Evolutionary conservation across 1,140 invertebrate species (phyloP).

Genomic region (Micrasema minimum): DNA sequence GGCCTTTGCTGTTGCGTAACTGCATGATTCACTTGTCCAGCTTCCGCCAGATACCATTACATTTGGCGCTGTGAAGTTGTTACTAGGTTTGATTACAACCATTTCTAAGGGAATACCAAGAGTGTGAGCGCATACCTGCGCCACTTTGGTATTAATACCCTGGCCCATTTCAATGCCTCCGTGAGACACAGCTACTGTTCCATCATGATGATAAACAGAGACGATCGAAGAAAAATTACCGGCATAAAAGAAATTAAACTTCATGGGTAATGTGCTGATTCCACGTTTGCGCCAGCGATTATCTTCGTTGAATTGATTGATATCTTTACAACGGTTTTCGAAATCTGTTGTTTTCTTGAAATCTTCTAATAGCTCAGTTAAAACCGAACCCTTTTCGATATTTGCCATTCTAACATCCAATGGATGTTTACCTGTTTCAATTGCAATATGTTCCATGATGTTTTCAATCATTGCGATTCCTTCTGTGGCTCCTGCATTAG

Average conservation of each 20-base stretch:
- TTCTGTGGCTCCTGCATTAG: conserved; percentile 71
- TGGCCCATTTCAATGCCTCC: conserved; percentile 89
- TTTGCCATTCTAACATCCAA: conserved; percentile 74
- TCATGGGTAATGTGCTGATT: conserved; percentile 75
- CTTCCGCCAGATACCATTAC: conserved; percentile 74
- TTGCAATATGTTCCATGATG: conserved; percentile 86
- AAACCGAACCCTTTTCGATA: conserved; percentile 62
- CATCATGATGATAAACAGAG: conserved; percentile 80
- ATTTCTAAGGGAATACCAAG: conserved; percentile 76
- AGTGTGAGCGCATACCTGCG: conserved; percentile 78
- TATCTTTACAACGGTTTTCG: conserved; percentile 65
- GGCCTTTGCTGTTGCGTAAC: conserved; percentile 73
- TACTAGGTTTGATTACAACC: conserved; percentile 75
- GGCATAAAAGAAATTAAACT: conserved; percentile 70
- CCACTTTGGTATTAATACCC: conserved; percentile 82
- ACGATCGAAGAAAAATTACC: conserved; percentile 74
- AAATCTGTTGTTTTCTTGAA: conserved; percentile 73
- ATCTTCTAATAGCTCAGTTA: conserved; percentile 70
- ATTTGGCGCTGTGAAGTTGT: conserved; percentile 73
- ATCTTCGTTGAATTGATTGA: conserved; percentile 72
- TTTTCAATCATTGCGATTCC: conserved; percentile 75
- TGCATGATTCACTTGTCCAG: conserved; percentile 62
- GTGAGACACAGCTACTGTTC: conserved; percentile 79
- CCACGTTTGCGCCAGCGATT: conserved; percentile 85
- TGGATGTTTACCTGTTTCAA: conserved; percentile 73